Evolutionary conservation across 2,888 invertebrate species (phyloP), one percentile per base, ranked within the genome.

Genomic region (Pollenia labialis): DNA sequence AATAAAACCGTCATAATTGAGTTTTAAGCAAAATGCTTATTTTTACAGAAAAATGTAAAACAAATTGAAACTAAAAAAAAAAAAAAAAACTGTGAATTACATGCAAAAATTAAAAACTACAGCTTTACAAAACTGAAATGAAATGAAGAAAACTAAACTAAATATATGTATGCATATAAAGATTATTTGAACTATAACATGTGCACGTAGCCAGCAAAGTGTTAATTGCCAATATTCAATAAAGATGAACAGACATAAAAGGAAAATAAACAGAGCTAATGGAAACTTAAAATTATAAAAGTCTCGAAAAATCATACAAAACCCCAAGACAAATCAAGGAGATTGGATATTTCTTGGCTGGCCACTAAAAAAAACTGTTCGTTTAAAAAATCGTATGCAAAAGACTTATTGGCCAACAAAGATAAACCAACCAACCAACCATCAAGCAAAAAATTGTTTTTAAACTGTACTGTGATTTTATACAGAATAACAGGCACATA

Each of bases 171-270:
- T 32, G 32, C 32, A 32, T 6, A 46, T 56, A 42, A 72, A 52
- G 52, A 82, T 82, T 74, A 84, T 72, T 74, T 87, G 87, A 87
- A 87, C 84, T 87, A 64, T 84, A 87, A 87, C 87, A 81, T 76
- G 71, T 69, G 87, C 87, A 87, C 87, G 87, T 87, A 76, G 64
- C 52, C 66, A 71, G 64, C 68, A 84, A 83, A 87, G 87, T 87
- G 87, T 84, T 87, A 87, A 87, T 87, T 87, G 84, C 77, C 84
- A 87, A 84, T 84, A 87, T 87, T 81, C 84, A 64, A 76, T 75
- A 60, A 81, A 84, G 32, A 60, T 50, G 60, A 71, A 62, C 44
- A 81, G 42, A 66, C 42, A 32, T 32, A 32, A 32, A 32, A 6
- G 32, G 32, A 32, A 66, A 77, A 77, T 56, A 12, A 40, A 44